Conservation (phyloP, 2,888 invertebrate species). For the Herminia tarsipennalis region DNA sequence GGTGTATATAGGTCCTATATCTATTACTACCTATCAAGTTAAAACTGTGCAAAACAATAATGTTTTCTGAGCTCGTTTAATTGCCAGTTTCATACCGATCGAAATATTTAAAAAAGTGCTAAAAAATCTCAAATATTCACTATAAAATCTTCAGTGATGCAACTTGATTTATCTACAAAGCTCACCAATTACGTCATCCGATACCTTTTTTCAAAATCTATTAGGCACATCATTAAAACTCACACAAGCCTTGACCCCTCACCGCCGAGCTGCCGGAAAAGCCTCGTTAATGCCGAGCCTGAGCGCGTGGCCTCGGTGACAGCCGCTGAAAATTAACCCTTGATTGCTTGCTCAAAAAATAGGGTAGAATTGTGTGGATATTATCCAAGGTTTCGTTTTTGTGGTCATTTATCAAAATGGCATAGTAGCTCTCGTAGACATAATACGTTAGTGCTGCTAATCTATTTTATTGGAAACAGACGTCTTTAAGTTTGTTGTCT, state of each 20-base stretch:
- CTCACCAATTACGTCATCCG: no score
- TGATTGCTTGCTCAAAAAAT: constrained; percentile 60
- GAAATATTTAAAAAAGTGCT: no score
- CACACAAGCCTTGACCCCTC: constrained; percentile 27
- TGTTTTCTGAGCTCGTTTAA: no score
- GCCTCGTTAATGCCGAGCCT: constrained; percentile 30
- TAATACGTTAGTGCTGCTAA: constrained; percentile 5
- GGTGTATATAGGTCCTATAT: no score
- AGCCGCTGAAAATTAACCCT: constrained; percentile 67
- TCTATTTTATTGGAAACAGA: not conserved
- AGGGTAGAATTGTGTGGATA: constrained; percentile 45
- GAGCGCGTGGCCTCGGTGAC: constrained; percentile 45
- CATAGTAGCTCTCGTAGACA: constrained; percentile 1
- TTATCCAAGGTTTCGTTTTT: constrained; percentile 8
- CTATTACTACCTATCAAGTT: no score
- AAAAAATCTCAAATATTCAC: no score
- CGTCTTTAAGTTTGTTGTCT: no score
- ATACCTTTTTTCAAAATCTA: constrained; percentile 1
- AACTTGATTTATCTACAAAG: no score
- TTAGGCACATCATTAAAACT: constrained; percentile 29
- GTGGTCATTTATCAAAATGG: constrained; percentile 10
- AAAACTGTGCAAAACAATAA: no score
- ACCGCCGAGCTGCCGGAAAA: constrained; percentile 18
- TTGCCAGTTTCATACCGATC: no score
- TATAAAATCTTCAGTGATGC: no score